Evolutionary conservation across 2,888 invertebrate species (phyloP).

Genomic region (Acleris literana): DNA sequence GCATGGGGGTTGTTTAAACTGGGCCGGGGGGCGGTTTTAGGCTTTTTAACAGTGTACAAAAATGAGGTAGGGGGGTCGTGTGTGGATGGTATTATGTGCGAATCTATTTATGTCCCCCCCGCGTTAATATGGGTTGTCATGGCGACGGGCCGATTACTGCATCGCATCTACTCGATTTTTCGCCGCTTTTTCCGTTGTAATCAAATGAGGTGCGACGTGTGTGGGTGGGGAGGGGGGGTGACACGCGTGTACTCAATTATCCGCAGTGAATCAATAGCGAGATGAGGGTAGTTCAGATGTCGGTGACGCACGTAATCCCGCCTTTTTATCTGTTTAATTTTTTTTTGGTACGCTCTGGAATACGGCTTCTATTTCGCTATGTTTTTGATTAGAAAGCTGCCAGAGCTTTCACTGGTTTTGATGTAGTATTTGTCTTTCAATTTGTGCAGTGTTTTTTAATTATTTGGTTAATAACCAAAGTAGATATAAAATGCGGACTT

Average conservation of each 20-base stretch:
- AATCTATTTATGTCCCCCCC: slow-evolving; percentile 80
- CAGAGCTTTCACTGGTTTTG: no score
- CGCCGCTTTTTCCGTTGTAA: slow-evolving; percentile 83
- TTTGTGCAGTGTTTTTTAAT: no score
- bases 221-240: slow-evolving; percentile 60
- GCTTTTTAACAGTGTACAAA: slow-evolving; percentile 82
- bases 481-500: no score
- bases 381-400: no score
- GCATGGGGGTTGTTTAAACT: slow-evolving; percentile 66
- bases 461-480: no score
- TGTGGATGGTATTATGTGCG: slow-evolving; percentile 80
- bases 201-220: slow-evolving; percentile 81
- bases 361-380: neutral
- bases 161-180: slow-evolving; percentile 80
- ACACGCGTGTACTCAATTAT: slow-evolving; percentile 83
- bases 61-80: slow-evolving; percentile 69
- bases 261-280: slow-evolving; percentile 83
- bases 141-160: slow-evolving; percentile 80
- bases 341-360: slow-evolving; percentile 41
- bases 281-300: slow-evolving; percentile 81
- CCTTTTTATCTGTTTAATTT: slow-evolving; percentile 70
- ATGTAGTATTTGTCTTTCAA: no score
- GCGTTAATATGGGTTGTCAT: slow-evolving; percentile 80
- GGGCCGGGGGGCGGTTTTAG: slow-evolving; percentile 70
- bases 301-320: slow-evolving; percentile 65